phyloP scores from a whole-genome alignment of 2,888 invertebrate species.

The Philereme vetulata region DNA sequence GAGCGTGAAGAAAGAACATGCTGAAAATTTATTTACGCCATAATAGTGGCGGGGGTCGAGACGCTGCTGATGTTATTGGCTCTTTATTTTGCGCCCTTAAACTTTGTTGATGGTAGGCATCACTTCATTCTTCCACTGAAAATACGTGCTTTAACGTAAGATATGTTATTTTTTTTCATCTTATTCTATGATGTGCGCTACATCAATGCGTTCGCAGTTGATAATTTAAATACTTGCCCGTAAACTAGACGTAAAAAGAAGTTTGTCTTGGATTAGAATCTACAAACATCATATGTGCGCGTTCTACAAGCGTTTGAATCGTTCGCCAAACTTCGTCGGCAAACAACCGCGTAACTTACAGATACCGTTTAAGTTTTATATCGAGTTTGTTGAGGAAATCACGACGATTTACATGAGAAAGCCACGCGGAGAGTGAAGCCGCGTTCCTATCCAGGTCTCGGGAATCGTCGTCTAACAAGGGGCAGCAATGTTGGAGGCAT shows the following conservation, averaged over 20 bases:
- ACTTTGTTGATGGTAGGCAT: slow-evolving; percentile 26
- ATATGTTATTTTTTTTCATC: not conserved
- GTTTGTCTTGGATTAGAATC: not conserved
- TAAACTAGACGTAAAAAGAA: not conserved
- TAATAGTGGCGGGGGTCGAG: slow-evolving; percentile 31
- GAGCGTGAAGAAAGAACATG: slow-evolving; percentile 37
- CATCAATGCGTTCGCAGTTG: no score
- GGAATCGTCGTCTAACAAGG: slow-evolving; percentile 66
- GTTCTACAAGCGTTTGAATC: slow-evolving; percentile 22
- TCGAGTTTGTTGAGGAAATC: slow-evolving; percentile 71
- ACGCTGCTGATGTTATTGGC: slow-evolving; percentile 28
- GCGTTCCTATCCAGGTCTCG: slow-evolving; percentile 52
- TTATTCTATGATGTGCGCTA: not conserved
- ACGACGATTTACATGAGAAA: slow-evolving; percentile 77
- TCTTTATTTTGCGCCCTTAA: slow-evolving; percentile 28
- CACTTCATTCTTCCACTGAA: slow-evolving; percentile 21
- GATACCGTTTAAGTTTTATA: slow-evolving; percentile 66
- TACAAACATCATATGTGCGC: slow-evolving; percentile 7
- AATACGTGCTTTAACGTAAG: slow-evolving; percentile 7
- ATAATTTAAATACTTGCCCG: no score
- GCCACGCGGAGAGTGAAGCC: slow-evolving; percentile 56
- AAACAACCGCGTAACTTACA: slow-evolving; percentile 47
- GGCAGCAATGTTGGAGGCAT: slow-evolving; percentile 72
- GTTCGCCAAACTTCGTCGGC: slow-evolving; percentile 29
- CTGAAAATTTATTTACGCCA: slow-evolving; percentile 33